Conservation (phyloP, 2,888 invertebrate genomes). For the Diaprepes abbreviatus region DNA sequence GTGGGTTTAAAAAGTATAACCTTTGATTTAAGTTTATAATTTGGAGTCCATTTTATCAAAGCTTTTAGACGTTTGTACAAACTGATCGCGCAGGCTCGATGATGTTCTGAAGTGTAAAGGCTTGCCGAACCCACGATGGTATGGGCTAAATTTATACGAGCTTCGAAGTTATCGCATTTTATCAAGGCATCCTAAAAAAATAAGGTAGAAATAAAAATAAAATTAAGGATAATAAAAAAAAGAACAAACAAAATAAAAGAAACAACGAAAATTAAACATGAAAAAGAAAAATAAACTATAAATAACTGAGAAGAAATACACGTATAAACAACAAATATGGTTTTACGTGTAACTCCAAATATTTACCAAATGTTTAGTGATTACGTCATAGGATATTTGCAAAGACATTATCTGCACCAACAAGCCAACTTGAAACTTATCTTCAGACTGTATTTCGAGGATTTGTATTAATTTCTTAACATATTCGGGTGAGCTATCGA, state of each 20-base stretch:
- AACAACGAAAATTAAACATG: no score
- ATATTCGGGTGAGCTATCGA: constrained; percentile 86
- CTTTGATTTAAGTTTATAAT: constrained; percentile 52
- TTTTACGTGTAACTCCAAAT: no score
- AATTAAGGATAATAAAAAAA: no score
- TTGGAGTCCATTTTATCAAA: constrained; percentile 49
- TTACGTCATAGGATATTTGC: constrained; percentile 65
- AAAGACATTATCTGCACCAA: constrained; percentile 68
- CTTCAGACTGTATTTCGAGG: constrained; percentile 67
- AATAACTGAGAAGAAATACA: no score
- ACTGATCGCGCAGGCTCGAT: constrained; percentile 34
- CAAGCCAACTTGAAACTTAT: constrained; percentile 71
- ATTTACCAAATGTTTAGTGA: constrained; percentile 64
- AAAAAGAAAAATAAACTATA: no score
- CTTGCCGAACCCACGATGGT: constrained; percentile 2
- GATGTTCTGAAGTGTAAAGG: constrained; percentile 22
- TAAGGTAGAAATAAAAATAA: no score
- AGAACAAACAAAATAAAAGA: no score
- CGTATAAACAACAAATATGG: no score
- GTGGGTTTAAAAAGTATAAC: constrained; percentile 53
- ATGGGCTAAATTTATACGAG: constrained; percentile 28
- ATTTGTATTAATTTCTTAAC: constrained; percentile 70
- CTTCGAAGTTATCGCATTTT: constrained; percentile 71
- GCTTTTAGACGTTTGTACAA: constrained; percentile 50
- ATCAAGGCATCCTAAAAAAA: constrained; percentile 65